A percentile compares a stretch with the other conserved stretches of the same genome.
phyloP scores from a whole-genome alignment of 2,888 invertebrate genomes.

The Mythimna ferrago region DNA sequence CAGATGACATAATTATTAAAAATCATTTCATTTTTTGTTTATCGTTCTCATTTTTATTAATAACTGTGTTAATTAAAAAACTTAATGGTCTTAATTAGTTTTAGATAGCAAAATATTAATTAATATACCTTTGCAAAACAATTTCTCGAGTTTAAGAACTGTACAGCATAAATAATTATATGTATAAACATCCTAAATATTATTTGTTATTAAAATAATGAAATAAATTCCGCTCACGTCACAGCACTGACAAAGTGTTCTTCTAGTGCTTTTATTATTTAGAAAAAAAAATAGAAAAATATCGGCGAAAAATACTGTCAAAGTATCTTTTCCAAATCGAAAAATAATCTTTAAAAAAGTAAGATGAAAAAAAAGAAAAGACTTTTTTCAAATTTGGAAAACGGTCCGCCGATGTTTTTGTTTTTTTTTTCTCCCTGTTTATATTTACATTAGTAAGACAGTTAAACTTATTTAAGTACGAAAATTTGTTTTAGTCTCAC shows the following conservation, averaged over 20 bases:
- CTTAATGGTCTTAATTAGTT: background rate
- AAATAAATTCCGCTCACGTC: conserved; percentile 43
- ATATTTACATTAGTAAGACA: conserved; percentile 78
- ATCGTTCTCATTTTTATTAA: background rate
- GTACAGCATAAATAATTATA: background rate
- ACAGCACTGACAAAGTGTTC: conserved; percentile 40
- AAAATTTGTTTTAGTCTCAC: conserved; percentile 62
- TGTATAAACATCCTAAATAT: background rate
- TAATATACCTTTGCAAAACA: background rate
- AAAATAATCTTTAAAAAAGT: conserved; percentile 23
- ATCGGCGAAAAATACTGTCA: conserved; percentile 27
- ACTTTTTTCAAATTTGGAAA: conserved; percentile 17
- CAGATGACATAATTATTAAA: background rate
- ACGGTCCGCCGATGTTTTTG: conserved; percentile 47
- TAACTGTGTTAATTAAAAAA: background rate
- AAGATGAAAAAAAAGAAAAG: background rate
- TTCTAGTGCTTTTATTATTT: conserved; percentile 52
- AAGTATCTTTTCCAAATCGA: conserved; percentile 18
- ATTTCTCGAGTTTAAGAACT: background rate
- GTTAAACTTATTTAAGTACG: conserved; percentile 66
- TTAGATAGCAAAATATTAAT: conserved; percentile 1
- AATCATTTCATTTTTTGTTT: background rate
- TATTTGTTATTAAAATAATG: conserved; percentile 21
- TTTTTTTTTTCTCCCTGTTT: conserved; percentile 53
- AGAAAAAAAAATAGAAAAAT: conserved; percentile 51